Conservation (phyloP, 2,113 vertebrate species). For the Dolichallabes microphthalmus region DNA sequence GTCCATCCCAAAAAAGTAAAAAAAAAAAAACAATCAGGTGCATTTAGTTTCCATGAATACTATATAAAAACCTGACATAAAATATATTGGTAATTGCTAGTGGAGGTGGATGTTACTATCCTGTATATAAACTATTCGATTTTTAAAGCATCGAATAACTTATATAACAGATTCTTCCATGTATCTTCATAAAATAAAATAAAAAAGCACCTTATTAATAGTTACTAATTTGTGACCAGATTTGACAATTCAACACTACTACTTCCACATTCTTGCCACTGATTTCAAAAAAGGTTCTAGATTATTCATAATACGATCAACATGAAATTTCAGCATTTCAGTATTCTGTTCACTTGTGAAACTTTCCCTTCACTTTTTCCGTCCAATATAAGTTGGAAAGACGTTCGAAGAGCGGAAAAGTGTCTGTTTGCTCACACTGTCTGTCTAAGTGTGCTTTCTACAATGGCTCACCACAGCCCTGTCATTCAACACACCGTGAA, state of each 20-base stretch:
- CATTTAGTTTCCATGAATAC: neutral
- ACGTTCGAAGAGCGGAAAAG: conserved; percentile 28
- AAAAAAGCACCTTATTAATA: neutral
- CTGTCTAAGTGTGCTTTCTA: conserved; percentile 67
- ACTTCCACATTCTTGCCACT: neutral
- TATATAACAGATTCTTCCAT: no score
- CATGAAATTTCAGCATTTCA: conserved; percentile 3
- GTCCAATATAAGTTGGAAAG: neutral
- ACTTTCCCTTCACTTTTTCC: neutral
- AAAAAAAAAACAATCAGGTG: neutral
- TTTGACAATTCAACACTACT: neutral
- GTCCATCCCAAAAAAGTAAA: neutral
- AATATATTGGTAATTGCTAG: neutral
- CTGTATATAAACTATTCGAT: neutral
- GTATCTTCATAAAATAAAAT: neutral
- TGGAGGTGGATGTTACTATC: neutral
- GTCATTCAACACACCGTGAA: conserved; percentile 63
- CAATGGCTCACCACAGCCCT: conserved; percentile 61
- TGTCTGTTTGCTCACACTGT: conserved; percentile 68
- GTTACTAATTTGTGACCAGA: neutral
- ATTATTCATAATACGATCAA: neutral
- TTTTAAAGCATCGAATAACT: no score
- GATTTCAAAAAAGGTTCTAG: no score
- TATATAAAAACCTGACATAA: neutral
- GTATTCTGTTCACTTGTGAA: neutral